These are phyloP conservation scores for Zele albiditarsus DNA, from an alignment of 2,888 invertebrate species.

Conservation along the genomic window DNA sequence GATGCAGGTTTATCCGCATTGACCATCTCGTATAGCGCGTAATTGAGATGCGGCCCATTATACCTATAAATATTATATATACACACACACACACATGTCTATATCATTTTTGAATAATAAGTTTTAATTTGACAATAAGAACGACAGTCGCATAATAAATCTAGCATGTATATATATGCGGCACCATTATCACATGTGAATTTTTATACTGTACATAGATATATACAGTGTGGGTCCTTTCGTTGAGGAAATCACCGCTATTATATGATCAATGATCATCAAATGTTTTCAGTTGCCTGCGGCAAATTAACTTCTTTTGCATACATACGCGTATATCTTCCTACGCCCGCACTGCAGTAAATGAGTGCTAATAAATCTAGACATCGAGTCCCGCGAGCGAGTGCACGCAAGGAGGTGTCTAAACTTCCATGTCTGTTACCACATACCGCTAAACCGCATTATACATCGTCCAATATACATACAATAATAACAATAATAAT, in stretches of 20 bases:
- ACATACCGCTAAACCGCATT: slow-evolving; percentile 19
- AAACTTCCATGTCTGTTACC: slow-evolving; percentile 14
- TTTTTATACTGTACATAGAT: slow-evolving; percentile 1
- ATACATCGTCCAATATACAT: background rate
- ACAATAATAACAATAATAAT: background rate
- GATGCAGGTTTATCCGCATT: slow-evolving; percentile 49
- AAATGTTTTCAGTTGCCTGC: slow-evolving; percentile 36
- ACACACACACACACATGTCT: slow-evolving; percentile 24
- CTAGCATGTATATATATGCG: background rate
- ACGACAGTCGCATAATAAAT: slow-evolving; percentile 9
- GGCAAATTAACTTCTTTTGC: slow-evolving; percentile 40
- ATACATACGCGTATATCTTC: slow-evolving; percentile 3
- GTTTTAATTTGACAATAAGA: background rate
- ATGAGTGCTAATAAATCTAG: slow-evolving; percentile 37
- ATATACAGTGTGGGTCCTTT: background rate
- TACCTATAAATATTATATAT: background rate
- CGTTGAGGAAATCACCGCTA: slow-evolving; percentile 11
- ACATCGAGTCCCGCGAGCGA: slow-evolving; percentile 26
- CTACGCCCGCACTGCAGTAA: slow-evolving; percentile 36
- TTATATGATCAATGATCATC: slow-evolving; percentile 35
- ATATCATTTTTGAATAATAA: slow-evolving; percentile 22
- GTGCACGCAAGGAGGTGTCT: slow-evolving; percentile 32
- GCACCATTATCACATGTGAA: slow-evolving; percentile 15
- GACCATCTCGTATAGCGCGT: slow-evolving; percentile 41
- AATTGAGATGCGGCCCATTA: slow-evolving; percentile 29